phyloP scores from a whole-genome alignment of 1,140 invertebrate genomes.

The Maconellicoccus hirsutus region DNA sequence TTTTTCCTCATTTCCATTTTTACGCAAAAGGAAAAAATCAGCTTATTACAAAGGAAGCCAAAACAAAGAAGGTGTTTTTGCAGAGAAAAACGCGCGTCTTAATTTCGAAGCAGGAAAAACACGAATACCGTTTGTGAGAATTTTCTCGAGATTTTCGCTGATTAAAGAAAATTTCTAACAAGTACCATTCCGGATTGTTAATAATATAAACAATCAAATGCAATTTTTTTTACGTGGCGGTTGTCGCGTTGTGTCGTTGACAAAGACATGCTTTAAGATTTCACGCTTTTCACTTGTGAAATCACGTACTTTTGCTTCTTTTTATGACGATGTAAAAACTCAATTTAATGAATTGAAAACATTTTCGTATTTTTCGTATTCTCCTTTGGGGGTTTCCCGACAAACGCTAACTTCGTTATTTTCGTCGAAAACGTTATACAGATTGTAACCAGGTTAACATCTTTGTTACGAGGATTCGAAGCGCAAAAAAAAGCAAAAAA shows the following conservation, averaged over 20 bases:
- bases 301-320: slow-evolving; percentile 3
- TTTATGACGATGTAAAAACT: slow-evolving; percentile 9
- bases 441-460: neutral
- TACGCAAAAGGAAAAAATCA: no score
- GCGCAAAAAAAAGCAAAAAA: neutral
- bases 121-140: no score
- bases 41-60: no score
- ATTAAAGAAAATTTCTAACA: no score
- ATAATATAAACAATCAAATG: neutral
- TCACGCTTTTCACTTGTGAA: neutral
- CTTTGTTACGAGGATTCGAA: neutral
- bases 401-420: slow-evolving; percentile 3
- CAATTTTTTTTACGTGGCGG: neutral
- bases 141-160: no score
- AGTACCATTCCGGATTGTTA: neutral
- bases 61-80: no score
- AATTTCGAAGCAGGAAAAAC: neutral
- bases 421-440: neutral
- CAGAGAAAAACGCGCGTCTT: neutral
- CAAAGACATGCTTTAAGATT: neutral
- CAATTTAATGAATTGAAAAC: slow-evolving; percentile 5
- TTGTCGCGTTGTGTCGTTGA: neutral
- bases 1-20: no score
- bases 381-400: neutral
- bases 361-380: slow-evolving; percentile 9